Base-by-base conservation (phyloP, 2,888 invertebrate genomes). In the Drosophila subsilvestris region DNA sequence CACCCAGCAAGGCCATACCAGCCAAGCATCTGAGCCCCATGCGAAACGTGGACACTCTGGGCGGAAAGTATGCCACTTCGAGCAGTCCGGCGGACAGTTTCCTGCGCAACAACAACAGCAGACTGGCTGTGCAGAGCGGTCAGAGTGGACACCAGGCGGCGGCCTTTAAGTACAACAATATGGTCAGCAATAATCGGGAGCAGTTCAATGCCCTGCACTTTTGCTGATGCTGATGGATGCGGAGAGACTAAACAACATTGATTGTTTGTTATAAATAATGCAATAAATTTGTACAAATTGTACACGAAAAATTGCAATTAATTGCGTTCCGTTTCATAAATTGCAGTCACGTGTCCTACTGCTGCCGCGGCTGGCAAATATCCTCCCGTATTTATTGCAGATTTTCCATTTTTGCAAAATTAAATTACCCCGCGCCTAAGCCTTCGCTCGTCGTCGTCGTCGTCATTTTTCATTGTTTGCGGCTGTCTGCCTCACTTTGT, bases 201-300 rank as follows among this genome's bases (percentile, higher is more conserved):
- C 85, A 90, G 69, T 92, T 92, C 74, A 92, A 92, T 76, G 83
- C 76, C 70, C 70, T 92, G 71, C 92, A 92, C 72, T 90, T 91
- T 75, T 91, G 90, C 66, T 92, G 86, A 22, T 22, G 22, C 1
- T 22, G 22, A 80, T 22, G 25, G 44, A 49, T 17, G n/a, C 18
- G 25, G 51, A 44, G 45, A 56, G 49, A 43, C 43, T 32, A 22
- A 10, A 53, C 22, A 43, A 42, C 27, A 17, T 45, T 18, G 14
- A 10, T 32, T 50, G 55, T 60, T 72, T 80, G 85, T 67, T 73
- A 76, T 76, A 76, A 79, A 74, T 65, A 67, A 69, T 69, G 67
- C 53, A 72, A 67, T 63, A 66, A 59, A 75, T 61, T 59, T 44
- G 56, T 20, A 49, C 49, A 59, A 75, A 58, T 59, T 29, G 55